Evolutionary conservation across 2,888 invertebrate genomes (phyloP).

Genomic region (Neoaliturus tenellus): DNA sequence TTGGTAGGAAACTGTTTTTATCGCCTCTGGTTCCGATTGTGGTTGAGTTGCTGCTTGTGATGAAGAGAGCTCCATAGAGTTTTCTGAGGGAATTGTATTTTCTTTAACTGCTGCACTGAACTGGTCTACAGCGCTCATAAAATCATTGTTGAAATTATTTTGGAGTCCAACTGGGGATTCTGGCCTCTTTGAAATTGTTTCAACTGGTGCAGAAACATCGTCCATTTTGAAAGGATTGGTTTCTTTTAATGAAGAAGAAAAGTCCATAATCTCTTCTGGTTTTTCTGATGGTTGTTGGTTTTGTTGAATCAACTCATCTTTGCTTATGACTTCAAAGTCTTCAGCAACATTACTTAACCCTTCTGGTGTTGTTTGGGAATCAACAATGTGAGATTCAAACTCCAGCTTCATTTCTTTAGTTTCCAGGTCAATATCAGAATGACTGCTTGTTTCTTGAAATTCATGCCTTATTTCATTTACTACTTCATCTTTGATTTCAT

Average conservation of each 20-base stretch:
- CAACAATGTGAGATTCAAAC: conserved; percentile 47
- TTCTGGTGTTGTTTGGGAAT: not conserved
- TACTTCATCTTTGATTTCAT: conserved; percentile 30
- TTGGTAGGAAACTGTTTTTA: conserved; percentile 19
- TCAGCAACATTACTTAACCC: not conserved
- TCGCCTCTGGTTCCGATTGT: not conserved
- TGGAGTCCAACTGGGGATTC: not conserved
- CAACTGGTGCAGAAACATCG: not conserved
- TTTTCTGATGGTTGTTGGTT: no score
- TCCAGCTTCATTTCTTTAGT: conserved; percentile 49
- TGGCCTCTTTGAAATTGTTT: not conserved
- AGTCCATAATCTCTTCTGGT: not conserved
- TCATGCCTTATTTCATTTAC: not conserved
- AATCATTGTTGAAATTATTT: not conserved
- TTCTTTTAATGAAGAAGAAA: not conserved
- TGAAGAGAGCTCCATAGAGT: not conserved
- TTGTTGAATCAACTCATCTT: conserved; percentile 13
- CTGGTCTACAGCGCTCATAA: not conserved
- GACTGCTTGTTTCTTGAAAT: not conserved
- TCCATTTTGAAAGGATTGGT: conserved; percentile 18
- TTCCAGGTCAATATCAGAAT: conserved; percentile 10
- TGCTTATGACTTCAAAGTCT: conserved; percentile 28
- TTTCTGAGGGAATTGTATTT: not conserved
- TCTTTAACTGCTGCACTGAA: conserved; percentile 30
- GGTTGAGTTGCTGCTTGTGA: not conserved